Evolutionary conservation across 2,797 vertebrate species (phyloP).

Genomic region (Enteromius thamalakanensis): DNA sequence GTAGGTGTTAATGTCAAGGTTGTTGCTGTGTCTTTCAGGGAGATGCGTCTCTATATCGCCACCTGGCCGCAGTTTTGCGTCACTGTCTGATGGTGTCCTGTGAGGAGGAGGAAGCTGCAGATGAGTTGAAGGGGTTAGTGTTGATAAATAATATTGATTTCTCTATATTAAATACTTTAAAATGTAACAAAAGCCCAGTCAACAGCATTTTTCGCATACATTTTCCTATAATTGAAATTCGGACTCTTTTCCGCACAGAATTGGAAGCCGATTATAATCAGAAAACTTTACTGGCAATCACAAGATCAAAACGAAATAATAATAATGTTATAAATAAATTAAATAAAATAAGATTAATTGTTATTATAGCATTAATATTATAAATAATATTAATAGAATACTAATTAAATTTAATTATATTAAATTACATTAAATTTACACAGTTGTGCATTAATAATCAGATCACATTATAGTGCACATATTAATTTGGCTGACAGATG

Average conservation of each 20-base stretch:
- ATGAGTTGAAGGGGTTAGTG: slow-evolving; percentile 78
- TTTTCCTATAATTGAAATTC: not conserved
- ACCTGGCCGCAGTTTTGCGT: slow-evolving; percentile 76
- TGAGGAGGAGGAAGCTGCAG: slow-evolving; percentile 68
- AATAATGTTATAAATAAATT: not conserved
- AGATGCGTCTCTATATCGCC: slow-evolving; percentile 77
- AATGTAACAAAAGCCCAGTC: not conserved
- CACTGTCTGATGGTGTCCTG: slow-evolving; percentile 77
- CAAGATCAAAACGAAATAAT: not conserved
- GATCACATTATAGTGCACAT: not conserved
- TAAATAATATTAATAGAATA: not conserved
- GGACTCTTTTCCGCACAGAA: not conserved
- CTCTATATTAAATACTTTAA: not conserved
- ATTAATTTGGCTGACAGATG: not conserved
- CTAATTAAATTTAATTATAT: no score
- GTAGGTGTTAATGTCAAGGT: not conserved
- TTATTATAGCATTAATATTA: not conserved
- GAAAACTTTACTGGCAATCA: not conserved
- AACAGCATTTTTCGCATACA: not conserved
- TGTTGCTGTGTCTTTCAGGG: slow-evolving; percentile 61
- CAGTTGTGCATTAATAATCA: not conserved
- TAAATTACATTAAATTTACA: no score
- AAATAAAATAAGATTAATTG: not conserved
- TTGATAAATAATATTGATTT: not conserved
- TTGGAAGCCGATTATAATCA: not conserved